Evolutionary conservation across 2,888 invertebrate genomes (phyloP).

Genomic region (Camponotus fellah): DNA sequence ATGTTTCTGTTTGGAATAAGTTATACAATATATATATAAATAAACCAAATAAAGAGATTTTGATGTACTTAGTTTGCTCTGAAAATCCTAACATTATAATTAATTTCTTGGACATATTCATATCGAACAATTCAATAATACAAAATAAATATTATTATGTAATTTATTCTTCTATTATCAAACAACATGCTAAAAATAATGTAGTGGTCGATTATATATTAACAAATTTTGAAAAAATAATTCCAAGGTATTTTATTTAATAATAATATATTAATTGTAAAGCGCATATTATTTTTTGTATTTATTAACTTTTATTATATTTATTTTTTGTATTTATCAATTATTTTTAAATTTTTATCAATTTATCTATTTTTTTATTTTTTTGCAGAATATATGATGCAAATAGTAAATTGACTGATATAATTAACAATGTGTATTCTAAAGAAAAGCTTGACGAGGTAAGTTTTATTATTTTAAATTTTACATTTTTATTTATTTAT

Average conservation of each 20-base stretch:
- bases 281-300: neutral
- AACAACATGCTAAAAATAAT: neutral
- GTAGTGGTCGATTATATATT: conserved; percentile 31
- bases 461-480: neutral
- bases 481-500: neutral
- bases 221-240: conserved; percentile 32
- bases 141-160: neutral
- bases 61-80: conserved; percentile 86
- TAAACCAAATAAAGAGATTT: conserved; percentile 67
- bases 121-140: conserved; percentile 20
- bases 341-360: no score
- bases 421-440: neutral
- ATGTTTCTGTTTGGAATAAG: conserved; percentile 68
- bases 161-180: neutral
- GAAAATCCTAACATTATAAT: conserved; percentile 84
- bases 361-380: neutral
- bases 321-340: neutral
- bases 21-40: conserved; percentile 46
- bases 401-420: fast-evolving
- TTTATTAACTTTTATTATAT: no score
- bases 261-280: neutral
- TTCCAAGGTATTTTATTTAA: conserved; percentile 39
- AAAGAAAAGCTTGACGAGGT: conserved; percentile 22
- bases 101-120: conserved; percentile 57
- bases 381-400: neutral